phyloP scores from a whole-genome alignment of 2,888 invertebrate species.

The Sericinus montela region DNA sequence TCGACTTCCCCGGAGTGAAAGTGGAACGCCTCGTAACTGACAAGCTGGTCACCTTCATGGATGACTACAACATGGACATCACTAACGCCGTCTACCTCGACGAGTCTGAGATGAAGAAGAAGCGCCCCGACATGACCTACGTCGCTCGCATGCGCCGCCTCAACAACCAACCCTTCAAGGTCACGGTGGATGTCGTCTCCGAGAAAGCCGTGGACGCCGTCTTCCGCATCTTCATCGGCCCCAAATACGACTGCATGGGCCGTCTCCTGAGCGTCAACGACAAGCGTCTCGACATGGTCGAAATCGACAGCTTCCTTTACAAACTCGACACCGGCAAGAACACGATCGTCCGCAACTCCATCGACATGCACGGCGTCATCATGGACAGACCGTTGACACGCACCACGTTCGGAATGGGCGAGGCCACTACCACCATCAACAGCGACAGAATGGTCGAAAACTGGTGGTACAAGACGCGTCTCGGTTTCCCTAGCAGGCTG shows the following conservation, averaged over 20 bases:
- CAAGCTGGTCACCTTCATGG: slow-evolving; percentile 84
- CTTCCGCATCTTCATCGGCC: slow-evolving; percentile 84
- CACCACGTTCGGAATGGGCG: slow-evolving; percentile 38
- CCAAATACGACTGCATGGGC: slow-evolving; percentile 83
- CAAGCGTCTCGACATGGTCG: slow-evolving; percentile 64
- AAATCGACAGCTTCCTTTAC: slow-evolving; percentile 77
- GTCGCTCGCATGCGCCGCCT: slow-evolving; percentile 81
- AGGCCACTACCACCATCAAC: slow-evolving; percentile 51
- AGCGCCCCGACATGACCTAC: slow-evolving; percentile 63
- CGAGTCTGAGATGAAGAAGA: slow-evolving; percentile 65
- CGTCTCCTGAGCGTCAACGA: slow-evolving; percentile 72
- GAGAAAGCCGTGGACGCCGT: slow-evolving; percentile 79
- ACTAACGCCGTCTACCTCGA: slow-evolving; percentile 80
- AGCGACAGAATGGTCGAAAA: slow-evolving; percentile 74
- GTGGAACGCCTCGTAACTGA: slow-evolving; percentile 81
- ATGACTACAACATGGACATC: slow-evolving; percentile 83
- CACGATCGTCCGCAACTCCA: slow-evolving; percentile 83
- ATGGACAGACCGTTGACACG: slow-evolving; percentile 78
- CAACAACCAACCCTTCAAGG: slow-evolving; percentile 83
- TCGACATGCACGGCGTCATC: slow-evolving; percentile 81
- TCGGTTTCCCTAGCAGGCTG: slow-evolving; percentile 84
- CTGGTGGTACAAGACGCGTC: slow-evolving; percentile 74
- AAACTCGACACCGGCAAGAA: slow-evolving; percentile 83
- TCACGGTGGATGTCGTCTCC: slow-evolving; percentile 76
- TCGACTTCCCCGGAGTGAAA: slow-evolving; percentile 82